Conservation (phyloP, 2,113 vertebrate species). For the Chaetops frenatus region DNA sequence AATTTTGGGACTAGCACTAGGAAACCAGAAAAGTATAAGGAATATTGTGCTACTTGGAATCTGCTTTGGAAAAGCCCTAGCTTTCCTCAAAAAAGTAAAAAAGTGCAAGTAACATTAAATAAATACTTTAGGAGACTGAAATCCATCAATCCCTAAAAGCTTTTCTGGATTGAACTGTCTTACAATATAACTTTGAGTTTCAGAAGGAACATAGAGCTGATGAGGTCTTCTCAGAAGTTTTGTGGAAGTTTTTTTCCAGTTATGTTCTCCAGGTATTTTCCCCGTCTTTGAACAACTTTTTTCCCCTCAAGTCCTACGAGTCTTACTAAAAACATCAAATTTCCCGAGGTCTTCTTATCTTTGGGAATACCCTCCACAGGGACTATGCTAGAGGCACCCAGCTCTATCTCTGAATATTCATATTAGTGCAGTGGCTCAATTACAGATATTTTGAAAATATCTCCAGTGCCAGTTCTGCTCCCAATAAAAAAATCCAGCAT, state of each 20-base stretch:
- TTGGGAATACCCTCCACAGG: background rate
- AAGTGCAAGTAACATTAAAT: background rate
- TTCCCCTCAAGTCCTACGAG: background rate
- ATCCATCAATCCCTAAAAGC: background rate
- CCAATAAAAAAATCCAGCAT: background rate
- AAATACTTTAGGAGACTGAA: background rate
- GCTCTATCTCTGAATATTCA: background rate
- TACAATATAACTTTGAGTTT: background rate
- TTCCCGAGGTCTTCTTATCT: constrained; percentile 25
- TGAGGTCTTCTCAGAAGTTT: background rate
- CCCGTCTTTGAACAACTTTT: background rate
- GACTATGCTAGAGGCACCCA: background rate
- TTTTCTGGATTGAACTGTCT: background rate
- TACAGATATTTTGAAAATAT: background rate
- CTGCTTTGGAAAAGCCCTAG: background rate
- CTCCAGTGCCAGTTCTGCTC: background rate
- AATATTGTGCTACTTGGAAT: background rate
- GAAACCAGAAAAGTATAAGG: background rate
- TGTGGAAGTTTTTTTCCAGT: background rate
- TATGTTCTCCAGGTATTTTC: background rate
- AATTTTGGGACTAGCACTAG: background rate
- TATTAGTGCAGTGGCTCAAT: background rate
- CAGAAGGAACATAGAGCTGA: background rate
- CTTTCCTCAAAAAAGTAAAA: background rate
- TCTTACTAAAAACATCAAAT: background rate